Evolutionary conservation across 2,797 vertebrate genomes (phyloP).

Genomic region (Heterohyrax brucei): DNA sequence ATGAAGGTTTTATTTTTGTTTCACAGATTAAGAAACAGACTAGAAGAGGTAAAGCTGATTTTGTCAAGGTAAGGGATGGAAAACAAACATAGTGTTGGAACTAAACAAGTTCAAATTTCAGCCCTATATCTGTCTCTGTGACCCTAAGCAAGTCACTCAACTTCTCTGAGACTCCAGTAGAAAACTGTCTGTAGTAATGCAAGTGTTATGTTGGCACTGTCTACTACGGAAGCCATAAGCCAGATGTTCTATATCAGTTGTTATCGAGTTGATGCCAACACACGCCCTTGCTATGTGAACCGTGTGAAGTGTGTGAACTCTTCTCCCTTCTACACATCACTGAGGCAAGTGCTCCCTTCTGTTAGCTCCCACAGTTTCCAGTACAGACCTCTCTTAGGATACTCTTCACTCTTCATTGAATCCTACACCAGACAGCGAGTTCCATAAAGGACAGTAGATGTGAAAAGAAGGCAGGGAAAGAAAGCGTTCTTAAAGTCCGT

Average conservation of each 20-base stretch:
- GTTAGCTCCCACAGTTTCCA: neutral
- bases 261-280: neutral
- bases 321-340: neutral
- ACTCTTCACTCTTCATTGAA: neutral
- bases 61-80: slow-evolving; percentile 1
- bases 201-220: neutral
- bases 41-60: neutral
- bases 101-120: neutral
- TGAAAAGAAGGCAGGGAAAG: neutral
- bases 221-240: neutral
- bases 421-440: neutral
- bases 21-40: slow-evolving; percentile 16
- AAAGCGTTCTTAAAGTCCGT: neutral
- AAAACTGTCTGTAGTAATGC: neutral
- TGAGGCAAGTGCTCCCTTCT: neutral
- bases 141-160: neutral
- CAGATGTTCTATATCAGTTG: neutral
- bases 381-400: neutral
- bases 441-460: neutral
- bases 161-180: neutral
- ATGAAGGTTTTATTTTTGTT: slow-evolving; percentile 39
- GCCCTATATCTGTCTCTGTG: neutral
- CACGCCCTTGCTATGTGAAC: no score
- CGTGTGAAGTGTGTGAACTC: no score
- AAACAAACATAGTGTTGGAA: neutral